Base-by-base conservation (phyloP, 1,140 invertebrate genomes). In the Papilio polyxenes region DNA sequence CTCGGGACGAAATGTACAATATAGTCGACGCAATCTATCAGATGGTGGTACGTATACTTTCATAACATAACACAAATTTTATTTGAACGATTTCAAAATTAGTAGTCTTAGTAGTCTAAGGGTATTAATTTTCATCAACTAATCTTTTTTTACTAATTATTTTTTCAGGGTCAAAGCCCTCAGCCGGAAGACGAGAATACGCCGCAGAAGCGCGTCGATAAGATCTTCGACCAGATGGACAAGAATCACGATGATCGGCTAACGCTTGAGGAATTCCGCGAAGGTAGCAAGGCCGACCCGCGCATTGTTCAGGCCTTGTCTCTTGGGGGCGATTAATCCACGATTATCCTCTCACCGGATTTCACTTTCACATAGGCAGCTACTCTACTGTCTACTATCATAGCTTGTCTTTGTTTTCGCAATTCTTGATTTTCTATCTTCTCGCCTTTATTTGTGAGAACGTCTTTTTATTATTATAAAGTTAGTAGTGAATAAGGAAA, bases 1-100 rank as follows among this genome's bases (percentile, higher is more conserved):
- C 99, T 10, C 96, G 98, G 82, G 98, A 98, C 83, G 99, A 99
- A 95, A 99, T 99, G 99, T 98, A 99, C 91, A 98, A 99, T 93
- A 99, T 99, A 89, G 99, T 99, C 13, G 98, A 99, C 92, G 98
- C 98, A 81, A 99, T 99, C 90, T 99, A 99, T 95, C 98, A 99
- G 94, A 99, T 99, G 99, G 98, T 99, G 96, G 98, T 98, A 96
- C 96, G 98, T 89, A 86, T 85, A 56, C 15, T 31, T 49, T 80
- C 23, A 65, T 80, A 9, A 44, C 11, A 48, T 75, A 17, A 48
- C 74, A 40, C 10, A 75, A 48, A 13, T 37, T 40, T 31, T 17
- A 65, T 13, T 13, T 5, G 53, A 23, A 76, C 7, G 49, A 48
- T 59, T 51, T 23, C 40, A 40, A 40, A 40, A n/a, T 31, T 31